Conservation (phyloP, 2,113 vertebrate species). For the Uropsilus gracilis region DNA sequence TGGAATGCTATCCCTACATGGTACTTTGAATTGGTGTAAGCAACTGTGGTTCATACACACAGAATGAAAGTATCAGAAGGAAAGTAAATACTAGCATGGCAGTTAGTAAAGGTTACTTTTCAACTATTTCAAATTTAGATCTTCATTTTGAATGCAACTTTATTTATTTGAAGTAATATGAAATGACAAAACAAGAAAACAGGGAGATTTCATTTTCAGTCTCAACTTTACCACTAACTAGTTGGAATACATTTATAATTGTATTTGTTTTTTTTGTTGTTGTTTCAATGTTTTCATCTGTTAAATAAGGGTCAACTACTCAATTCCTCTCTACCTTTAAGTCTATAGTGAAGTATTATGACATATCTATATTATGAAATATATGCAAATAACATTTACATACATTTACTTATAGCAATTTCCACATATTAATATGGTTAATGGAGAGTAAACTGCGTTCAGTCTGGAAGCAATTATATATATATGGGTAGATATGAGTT, state of each 20-base stretch:
- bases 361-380: conserved; percentile 6
- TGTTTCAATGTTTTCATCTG: neutral
- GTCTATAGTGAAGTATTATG: neutral
- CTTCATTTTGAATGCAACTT: neutral
- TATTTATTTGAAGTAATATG: neutral
- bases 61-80: neutral
- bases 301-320: conserved; percentile 7
- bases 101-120: neutral
- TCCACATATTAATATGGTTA: conserved; percentile 26
- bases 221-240: neutral
- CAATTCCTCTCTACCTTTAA: neutral
- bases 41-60: neutral
- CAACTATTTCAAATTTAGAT: neutral
- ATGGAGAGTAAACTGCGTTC: neutral
- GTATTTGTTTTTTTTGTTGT: neutral
- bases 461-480: neutral
- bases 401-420: conserved; percentile 37
- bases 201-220: neutral
- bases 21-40: neutral
- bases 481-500: neutral
- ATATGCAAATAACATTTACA: neutral
- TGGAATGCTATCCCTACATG: neutral
- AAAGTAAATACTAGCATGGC: neutral
- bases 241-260: conserved; percentile 6
- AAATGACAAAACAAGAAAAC: neutral